Percentiles rank a stretch among this genome's conserved stretches.
Conservation (phyloP, 2,888 invertebrate genomes). For the Drosophila setosimentum region DNA sequence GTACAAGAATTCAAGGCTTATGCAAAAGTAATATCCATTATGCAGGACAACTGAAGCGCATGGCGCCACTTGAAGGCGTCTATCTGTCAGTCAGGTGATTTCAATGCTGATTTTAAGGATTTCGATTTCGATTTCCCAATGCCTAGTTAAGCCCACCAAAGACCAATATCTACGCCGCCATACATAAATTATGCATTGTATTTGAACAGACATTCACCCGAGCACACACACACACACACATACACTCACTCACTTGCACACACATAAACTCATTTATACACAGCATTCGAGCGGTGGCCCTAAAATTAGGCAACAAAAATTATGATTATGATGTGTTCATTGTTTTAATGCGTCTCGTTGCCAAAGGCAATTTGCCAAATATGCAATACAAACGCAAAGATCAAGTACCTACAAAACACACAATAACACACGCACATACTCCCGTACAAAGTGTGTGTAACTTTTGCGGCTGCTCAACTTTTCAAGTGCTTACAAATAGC, state of each 20-base stretch:
- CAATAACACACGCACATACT: constrained; percentile 9
- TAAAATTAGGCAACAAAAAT: constrained; percentile 76
- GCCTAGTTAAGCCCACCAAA: constrained; percentile 2
- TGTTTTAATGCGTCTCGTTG: constrained; percentile 70
- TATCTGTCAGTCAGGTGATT: constrained; percentile 39
- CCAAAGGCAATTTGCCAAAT: constrained; percentile 58
- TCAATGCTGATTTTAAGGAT: constrained; percentile 36
- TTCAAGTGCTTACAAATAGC: constrained; percentile 71
- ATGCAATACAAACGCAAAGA: constrained; percentile 42
- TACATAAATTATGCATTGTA: constrained; percentile 39
- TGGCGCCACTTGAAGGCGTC: constrained; percentile 52
- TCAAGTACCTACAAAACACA: constrained; percentile 31
- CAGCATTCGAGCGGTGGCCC: constrained; percentile 22
- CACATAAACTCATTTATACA: not conserved
- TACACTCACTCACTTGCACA: not conserved
- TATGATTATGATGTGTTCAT: constrained; percentile 80
- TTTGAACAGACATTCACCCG: constrained; percentile 19
- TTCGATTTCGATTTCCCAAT: constrained; percentile 23
- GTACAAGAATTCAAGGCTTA: constrained; percentile 59
- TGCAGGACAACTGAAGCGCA: constrained; percentile 74
- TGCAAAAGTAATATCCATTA: constrained; percentile 62
- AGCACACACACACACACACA: not conserved
- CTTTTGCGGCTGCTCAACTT: constrained; percentile 46
- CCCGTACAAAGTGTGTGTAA: constrained; percentile 19
- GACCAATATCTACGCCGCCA: constrained; percentile 3